Conservation (phyloP, 2,113 vertebrate genomes). For the Hoplias malabaricus region DNA sequence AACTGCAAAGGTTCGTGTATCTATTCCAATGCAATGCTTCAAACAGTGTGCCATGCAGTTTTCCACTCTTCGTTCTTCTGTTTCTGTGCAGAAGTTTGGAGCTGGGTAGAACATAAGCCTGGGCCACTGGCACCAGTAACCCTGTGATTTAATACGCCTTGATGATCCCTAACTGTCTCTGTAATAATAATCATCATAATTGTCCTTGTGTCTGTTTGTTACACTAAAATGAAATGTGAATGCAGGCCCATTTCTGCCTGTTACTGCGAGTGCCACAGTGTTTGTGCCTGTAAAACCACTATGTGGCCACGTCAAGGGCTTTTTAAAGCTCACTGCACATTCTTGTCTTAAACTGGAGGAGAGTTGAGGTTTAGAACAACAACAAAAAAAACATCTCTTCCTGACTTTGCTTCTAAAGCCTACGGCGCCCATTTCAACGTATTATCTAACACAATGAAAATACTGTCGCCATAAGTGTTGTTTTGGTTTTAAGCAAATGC, state of each 20-base stretch:
- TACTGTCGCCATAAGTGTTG: too few species aligned
- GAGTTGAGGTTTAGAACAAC: constrained; percentile 53
- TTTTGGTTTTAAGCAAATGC: not conserved
- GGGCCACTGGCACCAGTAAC: not conserved
- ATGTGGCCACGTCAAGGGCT: constrained; percentile 59
- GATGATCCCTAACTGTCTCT: not conserved
- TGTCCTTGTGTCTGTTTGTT: not conserved
- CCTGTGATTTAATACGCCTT: constrained; percentile 18
- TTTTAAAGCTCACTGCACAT: constrained; percentile 67
- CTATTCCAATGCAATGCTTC: not conserved
- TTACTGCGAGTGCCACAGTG: constrained; percentile 4
- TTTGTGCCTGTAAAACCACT: constrained; percentile 33
- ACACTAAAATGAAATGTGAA: not conserved
- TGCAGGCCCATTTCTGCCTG: constrained; percentile 16
- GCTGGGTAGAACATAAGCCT: constrained; percentile 15
- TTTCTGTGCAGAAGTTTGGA: not conserved
- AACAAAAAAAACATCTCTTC: constrained; percentile 47
- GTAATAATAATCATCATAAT: not conserved
- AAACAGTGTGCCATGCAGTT: not conserved
- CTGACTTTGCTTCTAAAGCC: constrained; percentile 30
- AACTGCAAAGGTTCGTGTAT: not conserved
- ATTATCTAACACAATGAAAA: constrained; percentile 29
- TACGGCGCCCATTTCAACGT: not conserved
- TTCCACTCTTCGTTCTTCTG: not conserved
- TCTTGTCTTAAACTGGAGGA: constrained; percentile 52